These are phyloP conservation scores for Benthosema pterotum DNA, from an alignment of 2,797 vertebrate genomes.

Conservation along the genomic window DNA sequence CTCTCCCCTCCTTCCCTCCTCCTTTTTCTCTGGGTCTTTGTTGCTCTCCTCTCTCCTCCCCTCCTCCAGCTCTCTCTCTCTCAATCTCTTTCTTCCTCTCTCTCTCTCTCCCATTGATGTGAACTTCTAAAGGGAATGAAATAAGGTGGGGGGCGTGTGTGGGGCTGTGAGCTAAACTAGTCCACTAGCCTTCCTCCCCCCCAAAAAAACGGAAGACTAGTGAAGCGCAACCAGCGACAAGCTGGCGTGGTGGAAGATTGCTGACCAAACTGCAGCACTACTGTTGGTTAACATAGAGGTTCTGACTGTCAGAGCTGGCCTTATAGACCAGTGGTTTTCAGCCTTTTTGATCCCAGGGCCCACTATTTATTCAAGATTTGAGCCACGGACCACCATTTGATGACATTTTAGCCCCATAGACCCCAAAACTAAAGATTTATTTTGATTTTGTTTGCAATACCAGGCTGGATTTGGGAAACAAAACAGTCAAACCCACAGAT, in stretches of 20 bases:
- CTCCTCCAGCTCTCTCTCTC: constrained; percentile 16
- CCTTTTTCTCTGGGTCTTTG: constrained; percentile 51
- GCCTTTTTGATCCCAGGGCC: too few species aligned
- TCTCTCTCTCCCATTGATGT: constrained; percentile 57
- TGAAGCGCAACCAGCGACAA: constrained; percentile 10
- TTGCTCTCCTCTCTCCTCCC: constrained; percentile 40
- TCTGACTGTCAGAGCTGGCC: constrained; percentile 19
- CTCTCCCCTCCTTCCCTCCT: constrained; percentile 28
- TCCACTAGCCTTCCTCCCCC: constrained; percentile 6
- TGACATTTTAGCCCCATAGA: too few species aligned
- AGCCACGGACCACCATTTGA: too few species aligned
- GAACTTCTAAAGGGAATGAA: constrained; percentile 66
- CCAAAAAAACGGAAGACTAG: constrained; percentile 15
- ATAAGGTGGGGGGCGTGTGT: neutral
- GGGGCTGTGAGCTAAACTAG: constrained; percentile 53
- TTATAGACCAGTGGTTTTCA: too few species aligned
- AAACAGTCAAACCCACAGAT: too few species aligned
- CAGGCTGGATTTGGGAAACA: too few species aligned
- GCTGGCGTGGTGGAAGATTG: constrained; percentile 9
- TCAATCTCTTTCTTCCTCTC: constrained; percentile 25
- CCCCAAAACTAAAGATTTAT: too few species aligned
- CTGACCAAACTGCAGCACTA: constrained; percentile 16
- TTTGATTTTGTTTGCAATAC: too few species aligned
- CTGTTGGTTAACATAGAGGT: neutral
- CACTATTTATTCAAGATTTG: too few species aligned